Conservation (phyloP, 35 echinoderm and acorn worm genomes). For the Acanthaster planci region DNA sequence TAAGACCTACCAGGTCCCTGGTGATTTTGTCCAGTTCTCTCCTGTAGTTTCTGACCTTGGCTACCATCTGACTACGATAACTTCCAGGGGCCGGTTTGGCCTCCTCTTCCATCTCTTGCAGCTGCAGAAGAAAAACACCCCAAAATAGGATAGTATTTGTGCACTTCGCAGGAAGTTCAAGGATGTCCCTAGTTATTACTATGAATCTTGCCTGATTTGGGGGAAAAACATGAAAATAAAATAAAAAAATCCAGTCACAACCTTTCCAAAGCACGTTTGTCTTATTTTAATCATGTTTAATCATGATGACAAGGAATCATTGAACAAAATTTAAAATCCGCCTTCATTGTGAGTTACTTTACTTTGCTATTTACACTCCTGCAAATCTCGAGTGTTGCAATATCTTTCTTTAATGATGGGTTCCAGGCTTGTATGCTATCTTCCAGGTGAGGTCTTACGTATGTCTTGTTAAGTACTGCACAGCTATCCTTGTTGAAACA, state of each 20-base stretch:
- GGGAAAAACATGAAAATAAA: too few species aligned
- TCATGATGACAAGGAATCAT: too few species aligned
- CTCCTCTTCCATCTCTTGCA: conserved; percentile 72
- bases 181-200: too few species aligned
- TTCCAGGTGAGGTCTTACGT: conserved; percentile 36
- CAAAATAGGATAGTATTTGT: neutral
- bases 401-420: conserved; percentile 14
- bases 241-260: too few species aligned
- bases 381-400: conserved; percentile 26
- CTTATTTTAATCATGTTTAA: too few species aligned
- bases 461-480: conserved; percentile 7
- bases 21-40: conserved; percentile 71
- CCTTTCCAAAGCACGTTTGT: too few species aligned
- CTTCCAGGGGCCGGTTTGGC: conserved; percentile 75
- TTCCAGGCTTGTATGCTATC: conserved; percentile 28
- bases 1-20: conserved; percentile 75
- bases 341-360: too few species aligned
- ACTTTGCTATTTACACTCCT: too few species aligned
- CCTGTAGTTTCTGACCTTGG: conserved; percentile 71
- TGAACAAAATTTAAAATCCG: too few species aligned
- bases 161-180: too few species aligned
- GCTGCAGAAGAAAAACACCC: conserved; percentile 39
- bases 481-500: conserved; percentile 25
- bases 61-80: conserved; percentile 64
- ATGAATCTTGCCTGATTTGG: too few species aligned